These are phyloP conservation scores for Diuraphis noxia DNA, from an alignment of 1,140 invertebrate genomes.

Conservation along the genomic window DNA sequence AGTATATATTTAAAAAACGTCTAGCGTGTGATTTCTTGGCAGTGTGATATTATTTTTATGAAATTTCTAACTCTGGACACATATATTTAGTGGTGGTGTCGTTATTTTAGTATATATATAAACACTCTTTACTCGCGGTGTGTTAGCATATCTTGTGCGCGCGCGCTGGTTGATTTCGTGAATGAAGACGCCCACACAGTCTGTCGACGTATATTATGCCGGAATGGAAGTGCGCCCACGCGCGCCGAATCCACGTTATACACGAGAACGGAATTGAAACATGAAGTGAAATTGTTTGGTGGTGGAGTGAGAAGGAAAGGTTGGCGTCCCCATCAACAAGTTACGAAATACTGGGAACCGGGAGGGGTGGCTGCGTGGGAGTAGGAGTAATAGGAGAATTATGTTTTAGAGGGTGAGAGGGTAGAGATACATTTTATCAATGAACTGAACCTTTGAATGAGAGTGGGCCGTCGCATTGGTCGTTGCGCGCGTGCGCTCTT, in stretches of 20 bases:
- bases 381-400: not conserved
- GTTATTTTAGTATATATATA: not conserved
- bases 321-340: conserved; percentile 28
- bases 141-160: not conserved
- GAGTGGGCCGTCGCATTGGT: not conserved
- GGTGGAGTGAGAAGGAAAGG: not conserved
- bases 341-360: not conserved
- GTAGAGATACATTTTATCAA: not conserved
- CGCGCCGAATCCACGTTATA: not conserved
- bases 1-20: conserved; percentile 5
- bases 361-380: not conserved
- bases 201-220: not conserved
- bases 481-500: not conserved
- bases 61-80: not conserved
- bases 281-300: not conserved
- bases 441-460: conserved; percentile 40
- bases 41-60: conserved; percentile 9
- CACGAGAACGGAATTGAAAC: not conserved
- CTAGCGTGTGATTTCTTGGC: conserved; percentile 39
- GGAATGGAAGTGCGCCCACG: conserved; percentile 24
- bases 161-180: not conserved
- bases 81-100: not conserved
- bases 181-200: conserved; percentile 48
- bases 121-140: not conserved
- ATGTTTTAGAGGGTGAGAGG: not conserved